A percentile compares a stretch with the other conserved stretches of the same genome.
These are phyloP conservation scores for Pammene aurita DNA, from an alignment of 2,888 invertebrate species.

Conservation along the genomic window DNA sequence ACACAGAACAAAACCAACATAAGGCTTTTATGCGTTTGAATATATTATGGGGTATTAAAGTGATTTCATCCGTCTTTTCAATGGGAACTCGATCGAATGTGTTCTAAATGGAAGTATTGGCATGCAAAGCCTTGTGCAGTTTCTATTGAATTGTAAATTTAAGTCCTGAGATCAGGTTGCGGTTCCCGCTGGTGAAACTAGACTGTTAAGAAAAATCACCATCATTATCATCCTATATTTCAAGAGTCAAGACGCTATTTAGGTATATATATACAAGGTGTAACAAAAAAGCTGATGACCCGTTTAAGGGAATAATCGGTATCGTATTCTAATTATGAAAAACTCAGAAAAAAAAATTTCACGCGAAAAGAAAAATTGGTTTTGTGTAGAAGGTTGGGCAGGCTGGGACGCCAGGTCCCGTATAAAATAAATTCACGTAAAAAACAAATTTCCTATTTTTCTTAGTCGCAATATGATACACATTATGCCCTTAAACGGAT, in stretches of 20 bases:
- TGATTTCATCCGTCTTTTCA: slow-evolving; percentile 79
- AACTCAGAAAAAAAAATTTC: too few relatives aligned
- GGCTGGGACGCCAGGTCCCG: too few relatives aligned
- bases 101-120: slow-evolving; percentile 79
- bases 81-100: slow-evolving; percentile 77
- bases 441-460: too few relatives aligned
- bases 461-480: too few relatives aligned
- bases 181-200: slow-evolving; percentile 60
- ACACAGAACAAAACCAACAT: slow-evolving; percentile 11
- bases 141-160: slow-evolving; percentile 81
- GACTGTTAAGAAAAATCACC: slow-evolving; percentile 39
- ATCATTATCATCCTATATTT: not conserved
- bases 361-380: too few relatives aligned
- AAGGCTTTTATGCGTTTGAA: slow-evolving; percentile 48
- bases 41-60: slow-evolving; percentile 68
- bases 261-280: too few relatives aligned
- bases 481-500: too few relatives aligned
- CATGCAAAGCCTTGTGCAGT: slow-evolving; percentile 81
- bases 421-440: too few relatives aligned
- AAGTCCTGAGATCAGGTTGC: slow-evolving; percentile 71
- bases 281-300: too few relatives aligned
- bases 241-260: not conserved
- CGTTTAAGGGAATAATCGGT: too few relatives aligned
- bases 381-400: too few relatives aligned
- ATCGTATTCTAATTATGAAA: too few relatives aligned